phyloP scores from a whole-genome alignment of 1,140 invertebrate genomes.

The Rhysida immarginata region DNA sequence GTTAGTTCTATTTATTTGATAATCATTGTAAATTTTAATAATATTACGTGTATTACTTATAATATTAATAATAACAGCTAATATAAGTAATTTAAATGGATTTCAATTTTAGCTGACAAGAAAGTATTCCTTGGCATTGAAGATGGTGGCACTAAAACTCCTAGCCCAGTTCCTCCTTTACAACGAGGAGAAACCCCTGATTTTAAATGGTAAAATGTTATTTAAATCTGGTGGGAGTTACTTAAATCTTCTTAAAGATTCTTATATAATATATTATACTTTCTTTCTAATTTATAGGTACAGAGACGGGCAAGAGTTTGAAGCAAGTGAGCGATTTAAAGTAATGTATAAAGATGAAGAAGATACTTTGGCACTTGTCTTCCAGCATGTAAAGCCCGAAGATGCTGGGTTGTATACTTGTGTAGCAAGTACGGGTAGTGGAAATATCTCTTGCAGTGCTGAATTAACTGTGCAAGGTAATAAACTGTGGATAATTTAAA shows the following conservation, averaged over 20 bases:
- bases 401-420: conserved; percentile 90
- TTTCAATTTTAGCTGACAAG: not conserved
- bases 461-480: conserved; percentile 76
- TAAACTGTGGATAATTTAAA: no score
- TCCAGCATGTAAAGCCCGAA: conserved; percentile 82
- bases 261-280: no score
- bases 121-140: not conserved
- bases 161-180: no score
- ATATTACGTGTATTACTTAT: no score
- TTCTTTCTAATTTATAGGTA: conserved; percentile 38
- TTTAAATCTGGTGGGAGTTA: no score
- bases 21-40: no score
- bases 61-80: no score
- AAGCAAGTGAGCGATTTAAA: conserved; percentile 85
- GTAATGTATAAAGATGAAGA: conserved; percentile 80
- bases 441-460: conserved; percentile 83
- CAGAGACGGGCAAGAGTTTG: conserved; percentile 71
- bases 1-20: no score
- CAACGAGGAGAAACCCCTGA: conserved; percentile 59
- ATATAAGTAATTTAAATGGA: not conserved
- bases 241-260: no score
- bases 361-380: conserved; percentile 76
- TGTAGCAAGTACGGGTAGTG: conserved; percentile 76
- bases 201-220: conserved; percentile 64
- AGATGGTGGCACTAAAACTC: no score